Base-by-base conservation (phyloP, 2,797 vertebrate genomes). In the Zalophus californianus region DNA sequence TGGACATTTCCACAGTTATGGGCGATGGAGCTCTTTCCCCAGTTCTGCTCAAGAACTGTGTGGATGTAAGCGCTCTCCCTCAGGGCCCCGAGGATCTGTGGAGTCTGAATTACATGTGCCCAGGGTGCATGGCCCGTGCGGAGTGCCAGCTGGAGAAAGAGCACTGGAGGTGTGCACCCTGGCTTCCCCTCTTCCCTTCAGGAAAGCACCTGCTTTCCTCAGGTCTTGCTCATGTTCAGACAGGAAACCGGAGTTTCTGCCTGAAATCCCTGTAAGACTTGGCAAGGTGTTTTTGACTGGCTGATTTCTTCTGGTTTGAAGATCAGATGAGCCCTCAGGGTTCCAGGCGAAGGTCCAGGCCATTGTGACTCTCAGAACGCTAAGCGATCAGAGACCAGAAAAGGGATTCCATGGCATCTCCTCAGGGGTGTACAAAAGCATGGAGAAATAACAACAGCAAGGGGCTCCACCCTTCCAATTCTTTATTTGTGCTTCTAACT, bases 321-420 rank as follows among this genome's bases (percentile, higher is more conserved):
- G 84, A 7, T 52, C 87, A 58, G 9, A 16, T 23, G 86, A n/a
- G 5, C 27, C 1, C 91, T 58, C n/a, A 27, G 89, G 12, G n/a
- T 97, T 97, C 97, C 72, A 68, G 80, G 32, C 52, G 4, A n/a
- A 5, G 12, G 8, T 32, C 54, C 18, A 38, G 41, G 60, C 56
- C 91, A 97, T 96, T 98, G 87, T 98, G 98, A 98, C 58, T 29
- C 90, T 96, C 56, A 48, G 98, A 98, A 97, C 85, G 82, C 25
- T 3, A 15, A 79, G 82, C 9, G 73, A 7, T 29, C 72, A 62
- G 89, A 93, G 90, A 50, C n/a, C 58, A 84, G 48, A 16, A 72
- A 73, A 84, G 1, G 10, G 35, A 9, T 68, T 73, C 70, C 75
- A 4, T 2, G 3, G 3, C 3, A 0, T 14, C 77, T 35, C 62